Percentiles rank a stretch among this genome's conserved stretches.
These are phyloP conservation scores for Tetramorium parvispinum DNA, from an alignment of 1,140 invertebrate genomes.

Conservation along the genomic window DNA sequence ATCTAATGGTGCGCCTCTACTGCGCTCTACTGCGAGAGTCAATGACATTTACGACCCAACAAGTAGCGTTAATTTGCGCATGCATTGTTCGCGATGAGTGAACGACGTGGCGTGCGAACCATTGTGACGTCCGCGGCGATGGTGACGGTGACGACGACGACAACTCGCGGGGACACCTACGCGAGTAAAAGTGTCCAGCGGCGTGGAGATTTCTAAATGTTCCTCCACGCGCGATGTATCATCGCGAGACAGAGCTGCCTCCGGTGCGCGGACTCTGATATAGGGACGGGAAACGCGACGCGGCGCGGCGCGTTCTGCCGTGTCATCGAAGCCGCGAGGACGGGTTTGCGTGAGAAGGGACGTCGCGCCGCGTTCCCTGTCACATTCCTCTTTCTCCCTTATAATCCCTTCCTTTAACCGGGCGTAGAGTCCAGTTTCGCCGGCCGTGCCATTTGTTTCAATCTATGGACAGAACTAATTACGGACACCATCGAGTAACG, in stretches of 20 bases:
- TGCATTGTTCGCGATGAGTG: slow-evolving; percentile 15
- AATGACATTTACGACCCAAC: slow-evolving; percentile 48
- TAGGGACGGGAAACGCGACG: not conserved
- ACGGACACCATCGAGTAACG: slow-evolving; percentile 76
- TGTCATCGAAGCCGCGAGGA: slow-evolving; percentile 37
- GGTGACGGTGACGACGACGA: not conserved
- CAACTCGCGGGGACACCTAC: not conserved
- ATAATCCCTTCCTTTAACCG: slow-evolving; percentile 15
- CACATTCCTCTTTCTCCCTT: slow-evolving; percentile 49
- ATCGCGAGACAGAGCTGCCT: not conserved
- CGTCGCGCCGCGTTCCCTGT: slow-evolving; percentile 71
- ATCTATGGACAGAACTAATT: slow-evolving; percentile 83
- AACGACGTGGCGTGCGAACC: slow-evolving; percentile 58
- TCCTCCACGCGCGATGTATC: not conserved
- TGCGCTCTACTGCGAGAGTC: slow-evolving; percentile 25
- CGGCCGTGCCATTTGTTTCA: slow-evolving; percentile 81
- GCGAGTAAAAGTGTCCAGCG: not conserved
- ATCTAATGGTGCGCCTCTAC: slow-evolving; percentile 2
- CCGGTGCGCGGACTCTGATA: not conserved
- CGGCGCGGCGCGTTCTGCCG: not conserved
- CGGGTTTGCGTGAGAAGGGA: slow-evolving; percentile 77
- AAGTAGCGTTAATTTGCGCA: slow-evolving; percentile 48
- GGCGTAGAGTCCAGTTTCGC: slow-evolving; percentile 56
- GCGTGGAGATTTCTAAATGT: not conserved
- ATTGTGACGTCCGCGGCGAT: not conserved